Percentiles rank a stretch among this genome's conserved stretches.
Conservation (phyloP, 2,888 invertebrate genomes). For the Gibbula magus region DNA sequence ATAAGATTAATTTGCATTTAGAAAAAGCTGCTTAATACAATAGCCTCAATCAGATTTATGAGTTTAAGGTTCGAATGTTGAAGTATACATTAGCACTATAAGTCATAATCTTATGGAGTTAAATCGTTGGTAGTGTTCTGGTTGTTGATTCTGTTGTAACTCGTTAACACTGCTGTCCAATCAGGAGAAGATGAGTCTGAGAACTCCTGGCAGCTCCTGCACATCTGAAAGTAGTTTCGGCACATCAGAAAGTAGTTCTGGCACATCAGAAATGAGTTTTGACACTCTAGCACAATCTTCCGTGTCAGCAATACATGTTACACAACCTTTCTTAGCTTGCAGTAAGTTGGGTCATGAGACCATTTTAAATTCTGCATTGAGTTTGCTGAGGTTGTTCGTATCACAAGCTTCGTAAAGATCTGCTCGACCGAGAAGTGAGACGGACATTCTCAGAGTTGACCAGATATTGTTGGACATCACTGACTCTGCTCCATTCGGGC, state of each 20-base stretch:
- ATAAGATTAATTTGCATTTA: too few species aligned
- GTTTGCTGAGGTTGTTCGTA: constrained; percentile 74
- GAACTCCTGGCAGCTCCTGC: constrained; percentile 25
- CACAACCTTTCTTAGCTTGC: not conserved
- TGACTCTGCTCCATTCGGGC: constrained; percentile 74
- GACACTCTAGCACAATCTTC: not conserved
- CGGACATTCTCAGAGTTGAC: constrained; percentile 92
- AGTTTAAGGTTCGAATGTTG: too few species aligned
- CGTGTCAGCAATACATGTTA: not conserved
- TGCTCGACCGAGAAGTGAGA: constrained; percentile 83
- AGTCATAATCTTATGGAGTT: too few species aligned
- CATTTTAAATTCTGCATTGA: constrained; percentile 73
- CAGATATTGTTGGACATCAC: constrained; percentile 94
- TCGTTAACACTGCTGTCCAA: too few species aligned
- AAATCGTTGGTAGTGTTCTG: too few species aligned
- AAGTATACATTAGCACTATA: too few species aligned
- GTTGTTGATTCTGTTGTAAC: too few species aligned
- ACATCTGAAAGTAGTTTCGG: not conserved
- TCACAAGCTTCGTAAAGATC: constrained; percentile 79
- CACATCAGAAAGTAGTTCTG: not conserved
- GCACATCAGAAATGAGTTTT: not conserved
- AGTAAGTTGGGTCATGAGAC: constrained; percentile 32
- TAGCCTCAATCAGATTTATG: too few species aligned
- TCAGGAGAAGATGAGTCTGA: constrained; percentile 27
- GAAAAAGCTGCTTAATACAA: too few species aligned